Evolutionary conservation across 2,888 invertebrate species (phyloP), one percentile per base, ranked within the genome.

Genomic region (Drosophila paramelanica): DNA sequence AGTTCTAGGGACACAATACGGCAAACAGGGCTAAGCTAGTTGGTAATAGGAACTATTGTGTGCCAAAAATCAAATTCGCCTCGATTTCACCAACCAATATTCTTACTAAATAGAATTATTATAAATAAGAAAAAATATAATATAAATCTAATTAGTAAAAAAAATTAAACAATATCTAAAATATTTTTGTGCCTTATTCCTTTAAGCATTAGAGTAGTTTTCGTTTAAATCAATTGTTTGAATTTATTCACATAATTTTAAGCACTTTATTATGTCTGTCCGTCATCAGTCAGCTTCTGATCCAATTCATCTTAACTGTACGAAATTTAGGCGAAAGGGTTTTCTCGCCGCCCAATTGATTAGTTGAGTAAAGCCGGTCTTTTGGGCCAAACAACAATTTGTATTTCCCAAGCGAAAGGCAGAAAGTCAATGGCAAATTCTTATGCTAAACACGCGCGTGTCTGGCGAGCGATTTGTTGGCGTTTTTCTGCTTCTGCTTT

Each of bases 401-500:
- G 53, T 71, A 81, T 76, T 82, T 87, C 79, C 82, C 88, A 56
- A 65, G 79, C 67, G 71, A 67, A 61, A 65, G 51, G 42, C 66
- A 31, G 33, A 69, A 51, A 58, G 46, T 46, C 62, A 64, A 51
- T 41, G 51, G 46, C 17, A 52, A 82, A 85, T 84, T 88, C 78
- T 71, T 73, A 88, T 84, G 83, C 83, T 80, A 75, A 82, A 85
- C 83, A 84, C 83, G 83, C 82, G 78, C 71, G 67, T 68, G 79
- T 75, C 69, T 53, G 55, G 64, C 72, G 72, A 80, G 70, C 86
- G 80, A 77, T 85, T 88, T 88, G 75, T 71, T 57, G 66, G 76
- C 76, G 78, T 70, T 70, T 80, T 81, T 65, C 81, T 62, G 60
- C 47, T 55, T 64, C 59, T 64, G 65, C 46, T 33, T 43, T 23